A percentile compares a stretch with the other conserved stretches of the same genome.
Conservation (phyloP, 2,113 vertebrate species). For the Neogobius melanostomus region DNA sequence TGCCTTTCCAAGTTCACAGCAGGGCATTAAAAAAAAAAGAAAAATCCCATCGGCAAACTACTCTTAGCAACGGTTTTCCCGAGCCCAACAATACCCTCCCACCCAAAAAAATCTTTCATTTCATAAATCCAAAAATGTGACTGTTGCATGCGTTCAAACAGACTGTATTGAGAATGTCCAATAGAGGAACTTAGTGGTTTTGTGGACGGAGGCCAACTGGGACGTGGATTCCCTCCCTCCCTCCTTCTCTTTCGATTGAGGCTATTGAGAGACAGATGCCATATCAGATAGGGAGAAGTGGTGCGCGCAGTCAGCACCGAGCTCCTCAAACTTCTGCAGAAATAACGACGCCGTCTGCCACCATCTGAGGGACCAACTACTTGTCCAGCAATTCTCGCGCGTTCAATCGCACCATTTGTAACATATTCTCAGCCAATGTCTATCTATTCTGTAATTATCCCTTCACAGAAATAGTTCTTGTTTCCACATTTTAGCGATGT, state of each 20-base stretch:
- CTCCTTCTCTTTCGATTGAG: constrained; percentile 12
- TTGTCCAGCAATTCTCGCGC: constrained; percentile 1
- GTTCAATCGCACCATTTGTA: constrained; percentile 1
- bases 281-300: constrained; percentile 36
- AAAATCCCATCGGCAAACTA: constrained; percentile 54
- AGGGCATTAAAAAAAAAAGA: constrained; percentile 4
- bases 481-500: background rate
- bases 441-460: background rate
- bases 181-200: constrained; percentile 19
- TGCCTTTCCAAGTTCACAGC: constrained; percentile 46
- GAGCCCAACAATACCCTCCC: background rate
- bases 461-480: constrained; percentile 8
- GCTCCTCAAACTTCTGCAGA: constrained; percentile 56
- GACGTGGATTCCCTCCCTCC: constrained; percentile 3
- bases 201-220: constrained; percentile 41
- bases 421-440: background rate
- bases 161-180: background rate
- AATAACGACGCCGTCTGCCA: constrained; percentile 64
- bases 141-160: constrained; percentile 4
- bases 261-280: constrained; percentile 45
- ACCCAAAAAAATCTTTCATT: background rate
- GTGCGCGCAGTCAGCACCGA: constrained; percentile 37
- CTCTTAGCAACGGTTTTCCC: constrained; percentile 14
- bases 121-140: background rate
- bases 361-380: constrained; percentile 28